Conservation (phyloP, 2,888 invertebrate species). For the Anarsia innoxiella region DNA sequence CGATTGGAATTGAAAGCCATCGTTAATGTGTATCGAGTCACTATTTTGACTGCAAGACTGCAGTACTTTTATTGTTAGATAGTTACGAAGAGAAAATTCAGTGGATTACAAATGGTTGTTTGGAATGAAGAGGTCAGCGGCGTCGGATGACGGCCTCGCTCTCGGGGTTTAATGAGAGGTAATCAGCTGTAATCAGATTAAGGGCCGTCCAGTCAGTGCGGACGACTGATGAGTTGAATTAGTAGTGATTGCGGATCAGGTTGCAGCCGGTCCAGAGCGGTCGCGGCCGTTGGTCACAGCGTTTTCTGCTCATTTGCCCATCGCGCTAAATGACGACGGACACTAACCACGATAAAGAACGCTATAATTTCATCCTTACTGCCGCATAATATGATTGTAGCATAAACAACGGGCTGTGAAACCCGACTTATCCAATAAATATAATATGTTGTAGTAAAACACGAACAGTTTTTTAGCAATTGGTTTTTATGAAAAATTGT, state of each 20-base stretch:
- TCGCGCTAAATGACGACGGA: too few species aligned
- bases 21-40: constrained; percentile 11
- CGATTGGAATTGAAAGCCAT: constrained; percentile 25
- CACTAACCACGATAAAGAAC: too few species aligned
- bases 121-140: constrained; percentile 7
- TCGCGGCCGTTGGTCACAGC: too few species aligned
- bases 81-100: neutral
- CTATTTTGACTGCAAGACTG: too few species aligned
- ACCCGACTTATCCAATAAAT: too few species aligned
- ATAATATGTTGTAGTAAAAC: too few species aligned
- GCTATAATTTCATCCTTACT: too few species aligned
- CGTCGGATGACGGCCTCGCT: constrained; percentile 25
- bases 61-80: neutral
- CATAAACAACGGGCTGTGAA: too few species aligned
- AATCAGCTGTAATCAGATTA: constrained; percentile 41
- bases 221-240: constrained; percentile 54
- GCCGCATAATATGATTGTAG: too few species aligned
- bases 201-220: constrained; percentile 24
- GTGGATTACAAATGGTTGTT: neutral
- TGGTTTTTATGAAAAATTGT: too few species aligned
- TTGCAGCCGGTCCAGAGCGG: constrained; percentile 31
- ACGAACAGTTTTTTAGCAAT: too few species aligned
- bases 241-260: constrained; percentile 51
- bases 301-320: too few species aligned
- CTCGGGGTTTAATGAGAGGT: constrained; percentile 30